Evolutionary conservation across 2,888 invertebrate genomes (phyloP).

Genomic region (Nowickia ferox): DNA sequence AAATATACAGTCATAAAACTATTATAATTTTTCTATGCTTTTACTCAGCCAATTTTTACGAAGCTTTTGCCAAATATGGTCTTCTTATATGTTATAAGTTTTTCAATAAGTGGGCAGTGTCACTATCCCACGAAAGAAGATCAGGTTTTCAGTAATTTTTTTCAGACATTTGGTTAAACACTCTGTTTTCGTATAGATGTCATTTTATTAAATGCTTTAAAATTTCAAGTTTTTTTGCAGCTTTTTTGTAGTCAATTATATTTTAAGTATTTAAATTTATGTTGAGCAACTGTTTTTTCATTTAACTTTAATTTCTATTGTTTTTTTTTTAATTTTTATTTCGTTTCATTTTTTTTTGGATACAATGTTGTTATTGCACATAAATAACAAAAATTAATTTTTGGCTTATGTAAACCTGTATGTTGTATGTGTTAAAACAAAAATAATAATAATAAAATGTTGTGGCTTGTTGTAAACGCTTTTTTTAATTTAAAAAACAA

Average conservation of each 20-base stretch:
- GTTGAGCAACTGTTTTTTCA: not conserved
- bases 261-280: not conserved
- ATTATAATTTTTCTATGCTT: too few relatives aligned
- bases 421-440: slow-evolving; percentile 68
- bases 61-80: too few relatives aligned
- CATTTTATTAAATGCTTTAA: not conserved
- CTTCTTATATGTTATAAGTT: too few relatives aligned
- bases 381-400: slow-evolving; percentile 46
- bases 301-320: slow-evolving; percentile 16
- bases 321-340: slow-evolving; percentile 22
- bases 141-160: too few relatives aligned
- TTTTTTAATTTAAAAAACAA: slow-evolving; percentile 69
- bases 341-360: slow-evolving; percentile 38
- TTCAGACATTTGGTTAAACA: too few relatives aligned
- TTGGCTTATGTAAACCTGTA: slow-evolving; percentile 70
- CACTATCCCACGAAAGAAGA: too few relatives aligned
- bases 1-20: too few relatives aligned
- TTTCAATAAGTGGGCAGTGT: too few relatives aligned
- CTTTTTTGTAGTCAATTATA: slow-evolving; percentile 8
- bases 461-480: slow-evolving; percentile 70
- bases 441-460: slow-evolving; percentile 56
- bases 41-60: too few relatives aligned
- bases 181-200: too few relatives aligned
- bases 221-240: slow-evolving; percentile 47
- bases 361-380: slow-evolving; percentile 68